phyloP scores from a whole-genome alignment of 1,140 invertebrate species.

The Diplogasteroides magnus region DNA sequence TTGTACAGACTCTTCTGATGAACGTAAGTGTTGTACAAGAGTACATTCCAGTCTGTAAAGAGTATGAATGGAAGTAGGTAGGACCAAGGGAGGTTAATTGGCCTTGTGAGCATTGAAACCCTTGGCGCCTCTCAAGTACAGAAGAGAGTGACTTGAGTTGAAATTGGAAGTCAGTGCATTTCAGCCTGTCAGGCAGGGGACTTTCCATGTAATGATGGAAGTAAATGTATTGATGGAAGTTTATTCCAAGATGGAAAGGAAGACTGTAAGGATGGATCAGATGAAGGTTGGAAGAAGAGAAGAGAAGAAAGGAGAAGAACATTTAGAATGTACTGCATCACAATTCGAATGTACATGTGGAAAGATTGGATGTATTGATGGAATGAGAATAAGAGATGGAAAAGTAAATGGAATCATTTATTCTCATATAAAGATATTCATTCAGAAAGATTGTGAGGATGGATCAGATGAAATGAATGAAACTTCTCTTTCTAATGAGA shows the following conservation, averaged over 20 bases:
- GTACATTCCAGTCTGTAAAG: no score
- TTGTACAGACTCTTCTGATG: constrained; percentile 36
- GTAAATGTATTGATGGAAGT: constrained; percentile 16
- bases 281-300: constrained; percentile 23
- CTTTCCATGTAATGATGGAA: constrained; percentile 32
- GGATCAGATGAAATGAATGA: constrained; percentile 45
- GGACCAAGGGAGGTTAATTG: no score
- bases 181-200: constrained; percentile 35
- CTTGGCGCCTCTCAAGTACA: constrained; percentile 13
- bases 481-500: constrained; percentile 5
- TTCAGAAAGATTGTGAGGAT: constrained; percentile 34
- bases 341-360: constrained; percentile 52
- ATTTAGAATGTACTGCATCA: constrained; percentile 35
- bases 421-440: neutral
- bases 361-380: constrained; percentile 37
- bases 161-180: constrained; percentile 2
- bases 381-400: constrained; percentile 36
- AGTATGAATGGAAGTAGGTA: no score
- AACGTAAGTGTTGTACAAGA: no score
- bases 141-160: constrained; percentile 8
- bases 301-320: neutral
- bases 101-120: constrained; percentile 18
- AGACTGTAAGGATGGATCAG: constrained; percentile 33
- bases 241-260: constrained; percentile 33
- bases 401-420: constrained; percentile 9